Evolutionary conservation across 2,113 vertebrate genomes (phyloP), one percentile per base, ranked within the genome.

Genomic region (Rynchops niger): DNA sequence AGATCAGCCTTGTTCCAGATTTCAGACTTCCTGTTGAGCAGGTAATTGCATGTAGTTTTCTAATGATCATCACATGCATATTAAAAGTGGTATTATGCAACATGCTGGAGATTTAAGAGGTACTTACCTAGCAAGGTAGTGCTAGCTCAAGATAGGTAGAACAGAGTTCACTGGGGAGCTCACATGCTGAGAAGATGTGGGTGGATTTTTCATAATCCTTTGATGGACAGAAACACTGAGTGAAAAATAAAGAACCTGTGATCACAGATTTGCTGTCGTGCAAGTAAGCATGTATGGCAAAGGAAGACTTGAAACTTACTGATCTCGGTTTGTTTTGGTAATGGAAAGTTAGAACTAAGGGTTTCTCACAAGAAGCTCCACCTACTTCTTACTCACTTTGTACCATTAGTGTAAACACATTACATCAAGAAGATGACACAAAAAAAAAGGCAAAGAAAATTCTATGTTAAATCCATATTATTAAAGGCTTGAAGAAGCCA

Each of bases 281-380:
- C 69, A 91, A 87, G 67, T 87, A 91, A 89, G 77, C 11, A 9
- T 76, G 38, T 45, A 32, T 93, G 56, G 56, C 73, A 93, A 58
- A 72, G 62, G 73, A 95, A 90, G 93, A 85, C 61, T 79, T 96
- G 96, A 96, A 95, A 94, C 89, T 67, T 43, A 76, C 45, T 72
- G 77, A 86, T 96, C 53, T 95, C 36, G 2, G 36, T 85, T 82
- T 87, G 34, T 79, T 91, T 89, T 85, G 56, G 95, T 90, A 93
- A 96, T 94, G 95, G 95, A 97, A 97, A 97, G 52, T 91, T 89
- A 93, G 52, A 93, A 79, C 65, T 62, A 82, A 85, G 79, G 40
- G 34, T 94, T 94, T 96, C 89, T 96, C 73, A 65, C 43, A 89
- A 94, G 84, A 89, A 61, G 27, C 43, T 93, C 73, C 58, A 52